Percentiles rank a stretch among this genome's conserved stretches.
These are phyloP conservation scores for Oreohelix idahoensis DNA, from an alignment of 1,140 invertebrate species.

Conservation along the genomic window DNA sequence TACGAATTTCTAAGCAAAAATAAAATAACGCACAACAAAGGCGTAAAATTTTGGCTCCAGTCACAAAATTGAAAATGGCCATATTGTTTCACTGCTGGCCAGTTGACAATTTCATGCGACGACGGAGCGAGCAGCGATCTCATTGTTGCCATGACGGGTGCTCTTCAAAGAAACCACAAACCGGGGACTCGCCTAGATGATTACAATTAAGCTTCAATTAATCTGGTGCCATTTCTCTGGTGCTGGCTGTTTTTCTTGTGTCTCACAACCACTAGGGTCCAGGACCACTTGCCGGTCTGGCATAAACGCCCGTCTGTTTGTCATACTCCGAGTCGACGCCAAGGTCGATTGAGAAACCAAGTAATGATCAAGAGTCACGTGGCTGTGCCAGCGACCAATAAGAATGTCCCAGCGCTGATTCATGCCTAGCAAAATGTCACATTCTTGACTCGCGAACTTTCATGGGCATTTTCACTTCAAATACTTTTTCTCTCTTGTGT, in stretches of 20 bases:
- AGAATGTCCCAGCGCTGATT: neutral
- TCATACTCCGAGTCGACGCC: neutral
- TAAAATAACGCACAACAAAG: neutral
- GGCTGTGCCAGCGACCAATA: neutral
- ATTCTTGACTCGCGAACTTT: neutral
- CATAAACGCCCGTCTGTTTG: neutral
- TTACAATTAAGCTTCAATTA: conserved; percentile 6
- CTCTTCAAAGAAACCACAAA: conserved; percentile 9
- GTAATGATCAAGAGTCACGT: neutral
- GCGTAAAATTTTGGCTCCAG: neutral
- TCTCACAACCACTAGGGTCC: neutral
- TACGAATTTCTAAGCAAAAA: neutral
- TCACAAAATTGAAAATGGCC: neutral
- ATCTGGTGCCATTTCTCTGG: conserved; percentile 13
- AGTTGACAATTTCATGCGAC: neutral
- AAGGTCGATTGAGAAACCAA: neutral
- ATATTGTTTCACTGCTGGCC: conserved; percentile 14
- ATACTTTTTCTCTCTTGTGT: neutral
- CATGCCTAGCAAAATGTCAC: neutral
- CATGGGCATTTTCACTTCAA: neutral
- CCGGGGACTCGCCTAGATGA: neutral
- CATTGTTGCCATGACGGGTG: neutral
- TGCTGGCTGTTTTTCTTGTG: neutral
- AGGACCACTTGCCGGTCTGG: neutral
- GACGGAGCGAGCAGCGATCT: neutral